Percentiles rank a stretch among this genome's conserved stretches.
These are phyloP conservation scores for Cantharis lateralis DNA, from an alignment of 2,888 invertebrate species.

Conservation along the genomic window DNA sequence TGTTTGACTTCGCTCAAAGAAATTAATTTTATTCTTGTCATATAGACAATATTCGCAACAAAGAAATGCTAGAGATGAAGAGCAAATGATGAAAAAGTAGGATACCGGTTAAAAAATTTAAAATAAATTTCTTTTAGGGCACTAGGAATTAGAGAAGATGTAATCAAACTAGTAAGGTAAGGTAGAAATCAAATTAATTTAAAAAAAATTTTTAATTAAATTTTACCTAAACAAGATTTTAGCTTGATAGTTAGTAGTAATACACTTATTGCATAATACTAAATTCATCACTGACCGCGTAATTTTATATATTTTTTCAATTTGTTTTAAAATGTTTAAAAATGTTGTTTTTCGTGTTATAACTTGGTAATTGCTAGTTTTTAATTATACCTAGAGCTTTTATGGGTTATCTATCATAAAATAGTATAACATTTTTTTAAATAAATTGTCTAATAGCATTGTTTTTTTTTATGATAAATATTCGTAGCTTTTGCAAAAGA, in stretches of 20 bases:
- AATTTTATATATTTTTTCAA: background rate
- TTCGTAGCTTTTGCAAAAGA: background rate
- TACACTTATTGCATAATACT: background rate
- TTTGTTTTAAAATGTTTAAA: background rate
- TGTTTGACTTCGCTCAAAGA: too few species aligned
- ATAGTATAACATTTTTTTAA: background rate
- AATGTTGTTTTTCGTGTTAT: background rate
- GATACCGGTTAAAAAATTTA: background rate
- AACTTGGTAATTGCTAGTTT: background rate
- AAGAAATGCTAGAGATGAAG: background rate
- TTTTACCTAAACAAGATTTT: background rate
- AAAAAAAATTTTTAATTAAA: too few species aligned
- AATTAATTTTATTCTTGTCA: too few species aligned
- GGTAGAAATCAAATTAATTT: background rate
- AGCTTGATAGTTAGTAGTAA: background rate
- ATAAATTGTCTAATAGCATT: background rate
- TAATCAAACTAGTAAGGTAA: too few species aligned
- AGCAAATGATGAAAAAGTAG: background rate
- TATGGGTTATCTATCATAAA: background rate
- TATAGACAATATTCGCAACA: too few species aligned
- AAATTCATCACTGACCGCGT: too few species aligned
- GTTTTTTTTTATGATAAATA: background rate
- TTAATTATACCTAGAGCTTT: background rate
- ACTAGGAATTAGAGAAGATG: too few species aligned
- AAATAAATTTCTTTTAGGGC: background rate